Conservation (phyloP, 2,888 invertebrate species). For the Ellobium chinense region DNA sequence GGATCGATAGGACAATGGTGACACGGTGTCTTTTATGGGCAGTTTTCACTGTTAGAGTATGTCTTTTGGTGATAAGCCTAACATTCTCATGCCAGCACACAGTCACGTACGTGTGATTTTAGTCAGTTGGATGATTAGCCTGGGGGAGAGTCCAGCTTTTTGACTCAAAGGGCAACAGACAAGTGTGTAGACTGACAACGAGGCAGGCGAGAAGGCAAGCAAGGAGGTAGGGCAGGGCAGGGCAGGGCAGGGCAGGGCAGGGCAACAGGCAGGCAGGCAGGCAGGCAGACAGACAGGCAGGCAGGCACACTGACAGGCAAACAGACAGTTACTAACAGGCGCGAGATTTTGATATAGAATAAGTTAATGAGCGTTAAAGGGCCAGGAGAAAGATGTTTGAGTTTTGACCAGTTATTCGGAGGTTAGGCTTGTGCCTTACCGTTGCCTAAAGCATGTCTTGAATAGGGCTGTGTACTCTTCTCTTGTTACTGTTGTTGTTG, state of each 20-base stretch:
- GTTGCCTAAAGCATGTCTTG: background rate
- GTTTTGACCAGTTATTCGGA: too few species aligned
- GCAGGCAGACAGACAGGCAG: background rate
- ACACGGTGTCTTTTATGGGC: too few species aligned
- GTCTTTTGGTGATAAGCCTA: too few species aligned
- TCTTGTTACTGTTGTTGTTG: background rate
- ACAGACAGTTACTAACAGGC: background rate
- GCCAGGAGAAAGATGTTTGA: background rate
- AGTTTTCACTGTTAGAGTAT: too few species aligned
- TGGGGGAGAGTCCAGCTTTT: too few species aligned
- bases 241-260: background rate
- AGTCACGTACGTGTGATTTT: too few species aligned
- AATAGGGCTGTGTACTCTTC: background rate
- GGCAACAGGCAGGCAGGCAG: background rate
- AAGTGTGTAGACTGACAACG: too few species aligned
- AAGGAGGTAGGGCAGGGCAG: background rate
- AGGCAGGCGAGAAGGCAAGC: too few species aligned
- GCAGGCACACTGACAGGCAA: background rate
- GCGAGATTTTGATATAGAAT: background rate
- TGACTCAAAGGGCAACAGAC: too few species aligned
- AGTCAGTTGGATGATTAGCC: too few species aligned
- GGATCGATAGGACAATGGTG: too few species aligned
- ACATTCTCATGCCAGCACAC: too few species aligned
- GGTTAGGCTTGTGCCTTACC: background rate
- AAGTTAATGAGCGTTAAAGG: background rate